phyloP scores from a whole-genome alignment of 92 coral and sea anemone genomes.

The Palythoa grandis region DNA sequence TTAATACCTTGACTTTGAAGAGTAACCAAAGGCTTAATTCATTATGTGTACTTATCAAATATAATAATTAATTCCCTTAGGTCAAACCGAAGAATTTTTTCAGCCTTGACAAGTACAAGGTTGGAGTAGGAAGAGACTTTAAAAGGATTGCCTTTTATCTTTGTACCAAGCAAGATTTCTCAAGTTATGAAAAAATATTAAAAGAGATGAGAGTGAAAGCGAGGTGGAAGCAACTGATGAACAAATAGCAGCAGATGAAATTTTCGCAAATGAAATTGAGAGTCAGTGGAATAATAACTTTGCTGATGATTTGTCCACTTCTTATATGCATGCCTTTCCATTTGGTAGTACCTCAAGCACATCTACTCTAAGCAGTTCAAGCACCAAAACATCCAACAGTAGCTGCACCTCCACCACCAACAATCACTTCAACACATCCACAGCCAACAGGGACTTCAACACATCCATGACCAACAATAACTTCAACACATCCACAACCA shows the following conservation, averaged over 20 bases:
- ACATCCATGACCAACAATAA: background rate
- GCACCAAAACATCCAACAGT: background rate
- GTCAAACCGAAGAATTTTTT: background rate
- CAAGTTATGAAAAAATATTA: constrained; percentile 10
- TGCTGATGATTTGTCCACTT: background rate
- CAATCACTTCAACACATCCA: background rate
- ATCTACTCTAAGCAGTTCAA: background rate
- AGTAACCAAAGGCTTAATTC: background rate
- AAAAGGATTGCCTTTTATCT: background rate
- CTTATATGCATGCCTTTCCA: constrained; percentile 1
- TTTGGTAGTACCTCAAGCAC: constrained; percentile 1
- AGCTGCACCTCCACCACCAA: constrained; percentile 6
- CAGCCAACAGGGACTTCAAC: background rate
- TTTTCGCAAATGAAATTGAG: background rate
- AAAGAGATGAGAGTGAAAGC: background rate
- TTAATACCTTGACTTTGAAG: background rate
- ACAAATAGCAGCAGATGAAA: constrained; percentile 9
- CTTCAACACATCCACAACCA: background rate
- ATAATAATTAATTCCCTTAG: background rate
- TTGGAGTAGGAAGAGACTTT: background rate
- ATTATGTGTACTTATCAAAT: background rate
- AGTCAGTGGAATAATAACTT: background rate
- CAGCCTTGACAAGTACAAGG: background rate
- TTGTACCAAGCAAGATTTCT: background rate
- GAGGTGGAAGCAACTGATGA: background rate